Evolutionary conservation across 2,888 invertebrate species (phyloP), one percentile per base, ranked within the genome.

Genomic region (Troides helena): DNA sequence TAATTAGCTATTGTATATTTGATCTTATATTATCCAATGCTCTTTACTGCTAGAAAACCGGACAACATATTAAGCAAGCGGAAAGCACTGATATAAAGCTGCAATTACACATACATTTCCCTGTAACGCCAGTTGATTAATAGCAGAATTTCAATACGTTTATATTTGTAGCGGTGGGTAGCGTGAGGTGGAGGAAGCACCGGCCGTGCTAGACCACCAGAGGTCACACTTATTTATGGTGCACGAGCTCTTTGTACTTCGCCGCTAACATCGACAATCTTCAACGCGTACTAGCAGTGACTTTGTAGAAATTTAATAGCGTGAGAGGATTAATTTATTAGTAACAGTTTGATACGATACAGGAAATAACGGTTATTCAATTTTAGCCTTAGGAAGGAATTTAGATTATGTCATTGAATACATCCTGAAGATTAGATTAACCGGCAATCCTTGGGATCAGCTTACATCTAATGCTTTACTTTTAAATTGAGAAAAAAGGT

Each of bases 171-270:
- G 74, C 72, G 72, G 65, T 65, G 71, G 57, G 58, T 57, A 57
- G 68, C 72, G 73, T 72, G 74, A 74, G 76, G 76, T 79, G 77
- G 76, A 67, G 78, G 77, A 76, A 72, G 75, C 74, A 72, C 72
- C 71, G 74, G 72, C 75, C 60, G 74, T 68, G 75, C 74, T 71
- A 71, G 69, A 69, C 75, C 76, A 74, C 69, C 76, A 72, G 85
- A 87, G 89, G 87, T 88, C 88, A 85, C 78, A 78, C 76, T 79
- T 83, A 90, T 90, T 90, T 90, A 90, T 90, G 84, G 79, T 77
- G 75, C 90, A 89, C 90, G 88, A 89, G 76, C 82, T 81, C 86
- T 90, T 90, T 90, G 89, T 88, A 81, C 73, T 71, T 75, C 77
- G 78, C 85, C 85, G 84, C 85, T 80, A 80, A 82, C 84, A 81